Evolutionary conservation across 2,113 vertebrate species (phyloP).

Genomic region (Cochlearius cochlearius): DNA sequence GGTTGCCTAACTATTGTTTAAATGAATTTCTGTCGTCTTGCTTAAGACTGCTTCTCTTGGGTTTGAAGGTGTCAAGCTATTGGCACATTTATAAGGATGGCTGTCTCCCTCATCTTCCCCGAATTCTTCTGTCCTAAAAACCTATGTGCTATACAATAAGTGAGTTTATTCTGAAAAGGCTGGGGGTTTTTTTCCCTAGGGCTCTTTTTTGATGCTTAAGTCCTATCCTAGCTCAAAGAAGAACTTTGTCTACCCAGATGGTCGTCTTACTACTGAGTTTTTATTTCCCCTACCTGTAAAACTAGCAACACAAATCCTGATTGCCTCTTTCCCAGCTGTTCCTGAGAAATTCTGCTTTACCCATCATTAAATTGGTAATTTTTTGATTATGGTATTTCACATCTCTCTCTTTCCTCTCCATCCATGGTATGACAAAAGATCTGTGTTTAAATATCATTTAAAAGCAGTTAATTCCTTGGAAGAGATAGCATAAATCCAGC

Average conservation of each 20-base stretch:
- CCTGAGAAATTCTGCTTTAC: not conserved
- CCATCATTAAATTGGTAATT: not conserved
- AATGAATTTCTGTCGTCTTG: not conserved
- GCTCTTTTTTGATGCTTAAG: not conserved
- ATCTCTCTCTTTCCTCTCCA: not conserved
- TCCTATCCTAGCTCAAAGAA: not conserved
- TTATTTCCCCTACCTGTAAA: not conserved
- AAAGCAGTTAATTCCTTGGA: not conserved
- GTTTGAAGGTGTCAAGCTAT: not conserved
- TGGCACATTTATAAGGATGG: not conserved
- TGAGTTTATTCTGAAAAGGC: not conserved
- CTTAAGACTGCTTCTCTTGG: not conserved
- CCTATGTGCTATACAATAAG: not conserved
- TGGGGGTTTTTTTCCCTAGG: not conserved
- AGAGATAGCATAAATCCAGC: not conserved
- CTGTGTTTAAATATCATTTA: not conserved
- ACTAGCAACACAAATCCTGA: not conserved
- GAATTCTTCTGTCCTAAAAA: not conserved
- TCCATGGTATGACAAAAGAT: not conserved
- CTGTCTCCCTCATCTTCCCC: not conserved
- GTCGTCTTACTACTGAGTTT: not conserved
- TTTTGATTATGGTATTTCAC: not conserved
- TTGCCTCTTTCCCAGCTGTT: not conserved
- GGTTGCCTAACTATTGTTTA: not conserved
- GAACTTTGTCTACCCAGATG: not conserved